These are phyloP conservation scores for Epizoanthus stellaris DNA, from an alignment of 92 coral and sea anemone genomes.

Conservation along the genomic window DNA sequence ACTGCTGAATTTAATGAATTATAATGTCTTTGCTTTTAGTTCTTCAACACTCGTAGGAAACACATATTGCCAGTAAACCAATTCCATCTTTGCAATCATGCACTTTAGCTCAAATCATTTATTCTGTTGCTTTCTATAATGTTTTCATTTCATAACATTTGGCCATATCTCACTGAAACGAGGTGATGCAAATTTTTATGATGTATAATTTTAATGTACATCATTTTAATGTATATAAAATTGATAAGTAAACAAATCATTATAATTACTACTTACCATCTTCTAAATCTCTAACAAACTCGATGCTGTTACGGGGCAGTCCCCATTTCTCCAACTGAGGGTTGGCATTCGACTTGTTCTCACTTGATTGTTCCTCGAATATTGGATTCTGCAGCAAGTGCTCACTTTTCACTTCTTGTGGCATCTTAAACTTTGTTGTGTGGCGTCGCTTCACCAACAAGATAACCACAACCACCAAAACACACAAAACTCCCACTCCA, in stretches of 20 bases:
- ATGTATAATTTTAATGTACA: no score
- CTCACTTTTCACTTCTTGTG: conserved; percentile 55
- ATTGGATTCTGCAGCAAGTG: conserved; percentile 81
- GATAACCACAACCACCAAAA: conserved; percentile 31
- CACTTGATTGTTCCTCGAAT: conserved; percentile 62
- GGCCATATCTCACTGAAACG: no score
- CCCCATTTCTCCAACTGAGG: conserved; percentile 77
- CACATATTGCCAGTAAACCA: no score
- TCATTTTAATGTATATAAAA: background rate
- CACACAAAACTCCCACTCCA: conserved; percentile 5
- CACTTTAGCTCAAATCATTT: no score
- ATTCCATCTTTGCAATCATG: no score
- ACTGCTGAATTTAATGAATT: no score
- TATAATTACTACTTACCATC: conserved; percentile 72
- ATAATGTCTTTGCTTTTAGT: no score
- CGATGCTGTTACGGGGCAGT: conserved; percentile 82
- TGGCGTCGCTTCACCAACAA: conserved; percentile 32
- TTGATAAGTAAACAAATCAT: background rate
- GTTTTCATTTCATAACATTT: no score
- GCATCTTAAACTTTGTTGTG: conserved; percentile 50
- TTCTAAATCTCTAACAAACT: conserved; percentile 78
- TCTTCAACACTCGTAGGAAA: no score
- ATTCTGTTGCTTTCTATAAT: no score
- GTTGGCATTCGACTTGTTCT: conserved; percentile 39
- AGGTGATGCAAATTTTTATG: no score